Evolutionary conservation across 2,797 vertebrate genomes (phyloP).

Genomic region (Otolemur crassicaudatus): DNA sequence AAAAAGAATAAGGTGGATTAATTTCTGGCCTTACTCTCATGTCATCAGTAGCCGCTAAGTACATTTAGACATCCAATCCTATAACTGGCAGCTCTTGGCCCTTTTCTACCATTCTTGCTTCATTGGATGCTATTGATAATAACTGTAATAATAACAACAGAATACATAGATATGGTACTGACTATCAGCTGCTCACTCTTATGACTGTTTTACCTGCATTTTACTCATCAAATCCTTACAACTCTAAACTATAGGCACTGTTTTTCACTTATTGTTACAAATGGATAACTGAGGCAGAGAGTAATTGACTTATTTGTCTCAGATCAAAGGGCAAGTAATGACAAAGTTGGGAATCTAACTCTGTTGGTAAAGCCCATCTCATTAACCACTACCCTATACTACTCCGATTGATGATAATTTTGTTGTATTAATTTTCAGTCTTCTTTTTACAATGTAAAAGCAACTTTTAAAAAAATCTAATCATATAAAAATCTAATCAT

Average conservation of each 20-base stretch:
- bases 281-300: background rate
- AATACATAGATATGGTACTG: background rate
- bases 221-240: background rate
- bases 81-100: background rate
- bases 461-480: no score
- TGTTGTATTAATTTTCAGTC: no score
- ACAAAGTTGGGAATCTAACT: background rate
- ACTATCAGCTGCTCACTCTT: background rate
- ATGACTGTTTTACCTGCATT: background rate
- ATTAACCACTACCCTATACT: background rate
- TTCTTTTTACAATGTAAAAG: no score
- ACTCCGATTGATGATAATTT: no score
- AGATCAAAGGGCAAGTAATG: background rate
- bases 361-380: background rate
- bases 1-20: background rate
- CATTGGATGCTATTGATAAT: background rate
- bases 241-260: background rate
- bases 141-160: background rate
- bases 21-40: background rate
- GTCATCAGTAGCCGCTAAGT: background rate
- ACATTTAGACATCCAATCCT: background rate
- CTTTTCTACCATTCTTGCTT: background rate
- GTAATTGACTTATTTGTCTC: background rate
- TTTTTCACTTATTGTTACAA: background rate
- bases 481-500: no score